These are phyloP conservation scores for Drosophila austrosaltans DNA, from an alignment of 2,888 invertebrate species.

Conservation along the genomic window DNA sequence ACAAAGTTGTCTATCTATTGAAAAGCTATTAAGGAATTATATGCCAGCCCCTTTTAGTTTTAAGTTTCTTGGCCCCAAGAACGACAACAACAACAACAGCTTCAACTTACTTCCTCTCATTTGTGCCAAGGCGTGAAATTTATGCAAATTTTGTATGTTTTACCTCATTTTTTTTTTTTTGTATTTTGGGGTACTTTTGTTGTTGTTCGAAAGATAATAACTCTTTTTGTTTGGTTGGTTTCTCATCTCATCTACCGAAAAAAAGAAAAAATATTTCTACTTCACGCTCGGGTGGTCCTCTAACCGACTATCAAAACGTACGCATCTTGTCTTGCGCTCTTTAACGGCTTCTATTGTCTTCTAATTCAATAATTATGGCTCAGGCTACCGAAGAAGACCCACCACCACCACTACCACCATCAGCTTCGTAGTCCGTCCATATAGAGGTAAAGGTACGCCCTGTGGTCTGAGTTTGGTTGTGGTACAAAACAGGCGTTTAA, in stretches of 20 bases:
- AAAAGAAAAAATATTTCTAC: slow-evolving; percentile 35
- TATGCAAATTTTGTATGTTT: slow-evolving; percentile 69
- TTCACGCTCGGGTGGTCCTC: slow-evolving; percentile 74
- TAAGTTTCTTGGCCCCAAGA: not conserved
- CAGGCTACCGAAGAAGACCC: slow-evolving; percentile 63
- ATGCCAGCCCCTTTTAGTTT: not conserved
- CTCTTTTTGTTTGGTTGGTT: slow-evolving; percentile 72
- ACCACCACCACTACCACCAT: slow-evolving; percentile 55
- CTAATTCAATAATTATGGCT: slow-evolving; percentile 76
- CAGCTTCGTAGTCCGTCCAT: not conserved
- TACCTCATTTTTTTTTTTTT: too few relatives aligned
- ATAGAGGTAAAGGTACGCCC: not conserved
- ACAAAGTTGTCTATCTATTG: slow-evolving; percentile 1
- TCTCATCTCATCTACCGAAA: slow-evolving; percentile 45
- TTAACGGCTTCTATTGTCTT: slow-evolving; percentile 59
- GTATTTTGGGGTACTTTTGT: too few relatives aligned
- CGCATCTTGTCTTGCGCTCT: slow-evolving; percentile 65
- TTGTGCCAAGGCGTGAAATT: slow-evolving; percentile 68
- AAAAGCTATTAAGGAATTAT: slow-evolving; percentile 14
- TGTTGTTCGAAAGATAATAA: slow-evolving; percentile 62
- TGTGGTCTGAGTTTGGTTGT: slow-evolving; percentile 19
- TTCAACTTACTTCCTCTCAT: slow-evolving; percentile 50
- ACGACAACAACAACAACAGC: not conserved
- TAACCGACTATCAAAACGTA: slow-evolving; percentile 59
- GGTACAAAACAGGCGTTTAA: slow-evolving; percentile 74